Base-by-base conservation (phyloP, 2,113 vertebrate genomes). In the Columba janthina region DNA sequence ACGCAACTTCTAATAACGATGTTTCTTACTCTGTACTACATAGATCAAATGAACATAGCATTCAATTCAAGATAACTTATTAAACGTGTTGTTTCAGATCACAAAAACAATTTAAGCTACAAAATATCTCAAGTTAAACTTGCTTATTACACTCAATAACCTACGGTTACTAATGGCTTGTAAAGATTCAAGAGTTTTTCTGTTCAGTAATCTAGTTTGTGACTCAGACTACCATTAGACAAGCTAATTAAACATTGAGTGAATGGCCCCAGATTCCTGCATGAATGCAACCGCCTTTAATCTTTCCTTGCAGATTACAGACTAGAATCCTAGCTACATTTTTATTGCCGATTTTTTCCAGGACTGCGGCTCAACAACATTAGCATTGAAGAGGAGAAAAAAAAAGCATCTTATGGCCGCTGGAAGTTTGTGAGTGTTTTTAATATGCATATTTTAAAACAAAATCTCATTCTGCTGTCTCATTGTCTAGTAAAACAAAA, bases 361-460 rank as follows among this genome's bases (percentile, higher is more conserved):
- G 8, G 19, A 29, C 26, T 32, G 11, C 0, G 2, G 53, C 12
- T 78, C 5, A 78, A 2, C 22, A 6, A 36, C 15, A 50, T 4
- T 1, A 54, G 25, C 28, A 42, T 10, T 0, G 1, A 54, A 6
- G 8, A 19, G 3, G 2, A 4, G 11, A 5, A 9, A 22, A 10
- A 22, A 42, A 65, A 74, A 3, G 16, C 8, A 44, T 26, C 12
- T 40, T 15, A 65, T 21, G 6, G 5, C 21, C 25, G 32, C 9
- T 14, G 1, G 0, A n/a, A 34, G 7, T n/a, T 53, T 12, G 11
- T 1, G 3, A 5, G 2, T 5, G 44, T 19, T 15, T 19, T 22
- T 32, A 10, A 10, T 15, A 12, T 12, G 1, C 7, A 7, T 11
- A 12, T 53, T 7, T 28, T 20, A 31, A 22, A 36, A 22, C 1